Percentiles rank a stretch among this genome's conserved stretches.
Evolutionary conservation across 2,888 invertebrate species (phyloP).

Genomic region (Amblyjoppa fuscipennis): DNA sequence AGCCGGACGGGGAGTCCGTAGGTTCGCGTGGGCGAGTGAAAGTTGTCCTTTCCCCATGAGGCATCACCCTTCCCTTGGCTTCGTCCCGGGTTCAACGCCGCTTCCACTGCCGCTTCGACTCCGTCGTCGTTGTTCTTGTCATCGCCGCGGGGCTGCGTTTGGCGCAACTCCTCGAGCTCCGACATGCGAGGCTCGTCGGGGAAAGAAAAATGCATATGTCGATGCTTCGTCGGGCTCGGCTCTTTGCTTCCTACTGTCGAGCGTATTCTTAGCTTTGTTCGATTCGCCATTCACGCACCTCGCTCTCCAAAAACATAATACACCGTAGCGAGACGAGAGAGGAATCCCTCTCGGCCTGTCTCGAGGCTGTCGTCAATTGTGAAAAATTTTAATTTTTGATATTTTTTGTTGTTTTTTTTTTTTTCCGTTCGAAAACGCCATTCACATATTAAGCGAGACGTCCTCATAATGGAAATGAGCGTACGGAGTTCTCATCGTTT

Average conservation of each 20-base stretch:
- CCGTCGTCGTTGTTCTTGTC: constrained; percentile 16
- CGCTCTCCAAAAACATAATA: constrained; percentile 27
- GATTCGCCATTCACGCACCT: constrained; percentile 43
- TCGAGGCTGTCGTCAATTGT: constrained; percentile 22
- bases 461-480: background rate
- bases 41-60: constrained; percentile 77
- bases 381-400: constrained; percentile 2
- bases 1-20: constrained; percentile 46
- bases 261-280: constrained; percentile 42
- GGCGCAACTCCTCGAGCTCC: constrained; percentile 28
- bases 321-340: constrained; percentile 5
- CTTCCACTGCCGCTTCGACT: constrained; percentile 66
- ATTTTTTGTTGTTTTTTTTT: background rate
- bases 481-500: background rate
- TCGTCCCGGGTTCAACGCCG: constrained; percentile 40
- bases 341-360: constrained; percentile 29
- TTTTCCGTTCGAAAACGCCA: background rate
- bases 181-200: constrained; percentile 19
- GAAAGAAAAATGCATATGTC: constrained; percentile 21
- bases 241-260: background rate
- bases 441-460: constrained; percentile 7
- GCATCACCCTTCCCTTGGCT: constrained; percentile 52
- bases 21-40: constrained; percentile 80
- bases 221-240: constrained; percentile 31
- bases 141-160: constrained; percentile 29